Conservation (phyloP, 2,113 vertebrate species). For the Brienomyrus brachyistius region DNA sequence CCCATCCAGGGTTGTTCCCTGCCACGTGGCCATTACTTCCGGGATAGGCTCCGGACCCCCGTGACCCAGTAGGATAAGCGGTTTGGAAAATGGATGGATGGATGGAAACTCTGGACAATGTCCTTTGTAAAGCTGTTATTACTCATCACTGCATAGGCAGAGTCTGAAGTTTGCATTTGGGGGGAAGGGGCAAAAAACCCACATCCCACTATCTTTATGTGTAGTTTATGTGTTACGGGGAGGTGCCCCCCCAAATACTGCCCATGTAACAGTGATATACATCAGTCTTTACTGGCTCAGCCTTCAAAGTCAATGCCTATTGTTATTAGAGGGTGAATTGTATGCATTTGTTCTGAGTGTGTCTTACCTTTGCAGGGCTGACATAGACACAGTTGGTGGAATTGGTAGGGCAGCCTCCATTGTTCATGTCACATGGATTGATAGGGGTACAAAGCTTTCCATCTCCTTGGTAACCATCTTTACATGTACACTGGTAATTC, state of each 20-base stretch:
- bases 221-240: no score
- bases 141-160: neutral
- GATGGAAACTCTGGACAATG: no score
- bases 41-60: no score
- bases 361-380: conserved; percentile 71
- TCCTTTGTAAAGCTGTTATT: neutral
- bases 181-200: neutral
- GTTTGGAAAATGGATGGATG: no score
- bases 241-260: neutral
- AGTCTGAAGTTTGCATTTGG: neutral
- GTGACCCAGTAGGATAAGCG: no score
- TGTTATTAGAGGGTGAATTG: neutral
- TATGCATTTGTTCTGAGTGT: neutral
- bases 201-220: neutral
- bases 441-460: conserved; percentile 71
- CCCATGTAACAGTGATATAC: neutral
- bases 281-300: neutral
- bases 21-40: no score
- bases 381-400: conserved; percentile 69
- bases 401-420: conserved; percentile 76
- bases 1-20: no score
- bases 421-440: conserved; percentile 71
- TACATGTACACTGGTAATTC: conserved; percentile 69
- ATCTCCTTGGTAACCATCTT: conserved; percentile 69
- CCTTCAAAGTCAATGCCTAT: neutral